phyloP scores from a whole-genome alignment of 1,140 invertebrate genomes.

The Platyscapa corneri region DNA sequence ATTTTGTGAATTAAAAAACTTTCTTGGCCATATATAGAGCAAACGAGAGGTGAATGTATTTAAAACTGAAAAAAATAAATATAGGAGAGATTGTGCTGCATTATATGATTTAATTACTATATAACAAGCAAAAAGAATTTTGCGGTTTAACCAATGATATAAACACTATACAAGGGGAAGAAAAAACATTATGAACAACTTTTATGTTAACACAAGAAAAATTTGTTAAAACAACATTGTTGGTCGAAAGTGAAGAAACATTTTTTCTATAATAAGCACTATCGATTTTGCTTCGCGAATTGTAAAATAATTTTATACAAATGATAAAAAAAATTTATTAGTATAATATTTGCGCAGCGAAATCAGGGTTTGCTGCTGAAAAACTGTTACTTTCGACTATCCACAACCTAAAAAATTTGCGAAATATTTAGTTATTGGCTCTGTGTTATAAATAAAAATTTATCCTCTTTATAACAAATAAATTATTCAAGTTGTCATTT shows the following conservation, averaged over 20 bases:
- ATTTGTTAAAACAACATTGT: conserved; percentile 41
- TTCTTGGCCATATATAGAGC: conserved; percentile 42
- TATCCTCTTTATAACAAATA: conserved; percentile 52
- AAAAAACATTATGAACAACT: background rate
- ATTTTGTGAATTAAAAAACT: conserved; percentile 42
- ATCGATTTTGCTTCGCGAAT: conserved; percentile 14
- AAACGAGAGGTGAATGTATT: conserved; percentile 17
- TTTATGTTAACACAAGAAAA: background rate
- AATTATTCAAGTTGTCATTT: background rate
- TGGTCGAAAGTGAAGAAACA: conserved; percentile 12
- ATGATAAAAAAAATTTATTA: conserved; percentile 45
- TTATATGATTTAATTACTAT: conserved; percentile 24
- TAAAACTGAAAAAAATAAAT: conserved; percentile 13
- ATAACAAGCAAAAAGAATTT: conserved; percentile 13
- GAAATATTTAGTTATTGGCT: conserved; percentile 50
- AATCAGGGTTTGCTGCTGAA: background rate
- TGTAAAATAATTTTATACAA: conserved; percentile 52
- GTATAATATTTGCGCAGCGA: conserved; percentile 22
- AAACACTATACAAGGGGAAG: conserved; percentile 30
- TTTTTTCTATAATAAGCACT: conserved; percentile 9
- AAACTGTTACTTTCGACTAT: conserved; percentile 32
- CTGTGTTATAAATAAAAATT: conserved; percentile 53
- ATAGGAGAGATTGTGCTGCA: conserved; percentile 8
- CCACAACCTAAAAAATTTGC: conserved; percentile 32
- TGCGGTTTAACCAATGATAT: conserved; percentile 46